Evolutionary conservation across 1,140 invertebrate genomes (phyloP).

Genomic region (Papilio polyxenes): DNA sequence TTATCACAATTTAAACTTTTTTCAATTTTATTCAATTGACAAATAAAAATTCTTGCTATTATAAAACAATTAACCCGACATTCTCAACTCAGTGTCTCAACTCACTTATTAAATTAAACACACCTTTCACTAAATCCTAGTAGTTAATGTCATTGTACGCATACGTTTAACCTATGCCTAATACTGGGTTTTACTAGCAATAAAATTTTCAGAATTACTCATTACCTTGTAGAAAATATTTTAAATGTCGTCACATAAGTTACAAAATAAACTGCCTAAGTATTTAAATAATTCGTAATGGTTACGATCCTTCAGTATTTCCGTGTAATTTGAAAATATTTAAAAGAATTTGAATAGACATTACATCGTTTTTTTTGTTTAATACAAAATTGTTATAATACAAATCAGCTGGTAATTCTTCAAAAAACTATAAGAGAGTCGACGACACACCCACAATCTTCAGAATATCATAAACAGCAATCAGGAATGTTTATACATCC

Average conservation of each 20-base stretch:
- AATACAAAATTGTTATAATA: too few relatives aligned
- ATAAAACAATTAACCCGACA: neutral
- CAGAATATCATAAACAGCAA: too few relatives aligned
- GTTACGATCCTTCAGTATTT: too few relatives aligned
- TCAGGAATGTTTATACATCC: too few relatives aligned
- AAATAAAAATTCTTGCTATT: neutral
- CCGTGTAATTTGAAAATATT: too few relatives aligned
- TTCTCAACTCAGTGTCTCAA: neutral
- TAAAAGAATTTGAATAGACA: too few relatives aligned
- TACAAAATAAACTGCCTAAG: neutral
- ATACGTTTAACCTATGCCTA: constrained; percentile 16
- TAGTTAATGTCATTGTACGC: constrained; percentile 36
- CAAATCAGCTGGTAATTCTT: too few relatives aligned
- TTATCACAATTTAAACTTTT: neutral
- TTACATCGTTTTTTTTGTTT: too few relatives aligned
- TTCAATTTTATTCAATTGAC: neutral
- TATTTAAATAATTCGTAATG: neutral
- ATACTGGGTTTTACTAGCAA: neutral
- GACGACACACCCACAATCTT: too few relatives aligned
- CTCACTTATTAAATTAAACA: constrained; percentile 21
- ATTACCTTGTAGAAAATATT: neutral
- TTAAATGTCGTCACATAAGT: neutral
- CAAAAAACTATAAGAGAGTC: too few relatives aligned
- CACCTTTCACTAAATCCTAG: constrained; percentile 27
- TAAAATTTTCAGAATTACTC: neutral